A percentile compares a stretch with the other conserved stretches of the same genome.
Conservation (phyloP, 1,140 invertebrate species). For the Belonocnema kinseyi region DNA sequence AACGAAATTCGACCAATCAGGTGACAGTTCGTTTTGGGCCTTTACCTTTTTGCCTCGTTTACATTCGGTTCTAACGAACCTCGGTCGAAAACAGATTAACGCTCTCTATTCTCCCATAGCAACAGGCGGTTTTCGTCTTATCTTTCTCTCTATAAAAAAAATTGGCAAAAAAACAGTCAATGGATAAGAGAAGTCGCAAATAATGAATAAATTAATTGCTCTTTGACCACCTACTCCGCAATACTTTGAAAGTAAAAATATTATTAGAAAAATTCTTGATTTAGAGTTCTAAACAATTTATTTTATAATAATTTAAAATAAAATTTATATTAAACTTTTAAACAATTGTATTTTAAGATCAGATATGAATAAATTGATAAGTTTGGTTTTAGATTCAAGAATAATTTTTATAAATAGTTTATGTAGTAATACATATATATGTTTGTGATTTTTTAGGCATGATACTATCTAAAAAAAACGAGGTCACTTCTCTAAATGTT, state of each 20-base stretch:
- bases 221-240: constrained; percentile 4
- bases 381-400: too few relatives aligned
- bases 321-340: too few relatives aligned
- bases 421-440: neutral
- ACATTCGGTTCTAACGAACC: constrained; percentile 13
- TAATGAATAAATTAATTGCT: neutral
- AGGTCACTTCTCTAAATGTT: constrained; percentile 29
- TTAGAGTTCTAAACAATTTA: neutral
- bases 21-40: neutral
- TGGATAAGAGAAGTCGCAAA: neutral
- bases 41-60: constrained; percentile 21
- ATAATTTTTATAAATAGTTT: too few relatives aligned
- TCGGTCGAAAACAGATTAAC: constrained; percentile 26
- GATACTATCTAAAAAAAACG: constrained; percentile 11
- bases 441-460: neutral
- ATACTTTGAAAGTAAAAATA: neutral
- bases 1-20: constrained; percentile 12
- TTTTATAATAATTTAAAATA: neutral
- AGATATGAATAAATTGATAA: too few relatives aligned
- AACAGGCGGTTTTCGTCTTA: constrained; percentile 25
- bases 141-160: constrained; percentile 28
- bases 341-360: too few relatives aligned
- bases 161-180: neutral
- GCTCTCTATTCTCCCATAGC: constrained; percentile 30
- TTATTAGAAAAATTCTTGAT: neutral